Percentiles rank a stretch among this genome's conserved stretches.
Conservation (phyloP, 1,140 invertebrate species). For the Eupristina koningsbergeri region DNA sequence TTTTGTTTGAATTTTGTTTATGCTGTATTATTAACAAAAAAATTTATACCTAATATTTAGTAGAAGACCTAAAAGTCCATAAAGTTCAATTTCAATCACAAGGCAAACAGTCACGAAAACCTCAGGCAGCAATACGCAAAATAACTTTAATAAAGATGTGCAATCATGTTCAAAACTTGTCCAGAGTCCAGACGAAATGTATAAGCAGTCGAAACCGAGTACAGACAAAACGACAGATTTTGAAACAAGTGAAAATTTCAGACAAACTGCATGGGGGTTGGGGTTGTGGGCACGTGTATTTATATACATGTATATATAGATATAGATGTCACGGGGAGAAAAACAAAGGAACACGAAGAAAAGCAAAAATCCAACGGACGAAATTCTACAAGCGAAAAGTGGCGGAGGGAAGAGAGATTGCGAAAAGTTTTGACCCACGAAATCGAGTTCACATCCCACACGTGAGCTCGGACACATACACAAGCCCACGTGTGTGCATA, state of each 20-base stretch:
- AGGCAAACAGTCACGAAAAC: neutral
- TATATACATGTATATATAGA: neutral
- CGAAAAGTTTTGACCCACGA: slow-evolving; percentile 47
- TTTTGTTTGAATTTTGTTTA: too few species aligned
- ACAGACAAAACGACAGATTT: slow-evolving; percentile 9
- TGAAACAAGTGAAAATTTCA: slow-evolving; percentile 29
- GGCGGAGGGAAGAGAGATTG: slow-evolving; percentile 21
- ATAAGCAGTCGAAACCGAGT: neutral
- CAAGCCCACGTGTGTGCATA: too few species aligned
- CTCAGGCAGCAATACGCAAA: neutral
- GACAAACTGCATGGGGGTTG: neutral
- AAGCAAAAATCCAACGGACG: neutral
- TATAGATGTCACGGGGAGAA: neutral
- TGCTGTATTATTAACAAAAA: neutral
- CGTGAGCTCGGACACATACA: neutral
- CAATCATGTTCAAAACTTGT: neutral
- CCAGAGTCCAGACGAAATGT: neutral
- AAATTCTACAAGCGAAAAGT: neutral
- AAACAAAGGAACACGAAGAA: neutral
- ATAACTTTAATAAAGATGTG: slow-evolving; percentile 31
- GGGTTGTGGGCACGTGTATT: neutral
- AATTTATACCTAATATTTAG: neutral
- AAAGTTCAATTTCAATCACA: slow-evolving; percentile 24
- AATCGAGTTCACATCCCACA: slow-evolving; percentile 36
- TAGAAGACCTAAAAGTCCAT: neutral